These are phyloP conservation scores for Tauraco erythrolophus DNA, from an alignment of 2,113 vertebrate species.

Conservation along the genomic window DNA sequence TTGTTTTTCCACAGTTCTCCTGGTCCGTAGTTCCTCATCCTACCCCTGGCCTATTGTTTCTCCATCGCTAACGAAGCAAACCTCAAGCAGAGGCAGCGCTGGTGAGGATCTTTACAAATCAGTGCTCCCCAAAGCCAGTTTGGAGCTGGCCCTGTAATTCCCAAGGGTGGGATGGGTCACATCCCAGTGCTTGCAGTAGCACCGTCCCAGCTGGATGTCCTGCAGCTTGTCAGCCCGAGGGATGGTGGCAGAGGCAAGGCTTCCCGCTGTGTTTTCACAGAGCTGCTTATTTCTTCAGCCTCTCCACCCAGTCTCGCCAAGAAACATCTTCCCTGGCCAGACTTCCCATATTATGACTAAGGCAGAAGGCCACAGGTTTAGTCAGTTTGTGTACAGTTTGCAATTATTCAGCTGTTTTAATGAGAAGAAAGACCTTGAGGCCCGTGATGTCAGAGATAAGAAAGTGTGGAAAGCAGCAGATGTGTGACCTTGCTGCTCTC, in stretches of 20 bases:
- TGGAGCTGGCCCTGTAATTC: not conserved
- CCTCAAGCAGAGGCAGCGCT: not conserved
- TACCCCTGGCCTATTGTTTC: not conserved
- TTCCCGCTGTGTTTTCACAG: accelerated
- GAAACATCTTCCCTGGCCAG: slow-evolving; percentile 31
- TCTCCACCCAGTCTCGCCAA: not conserved
- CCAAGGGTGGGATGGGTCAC: not conserved
- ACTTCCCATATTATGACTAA: slow-evolving; percentile 87
- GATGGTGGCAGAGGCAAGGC: not conserved
- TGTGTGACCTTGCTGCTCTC: slow-evolving; percentile 71
- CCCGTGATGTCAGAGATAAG: slow-evolving; percentile 84
- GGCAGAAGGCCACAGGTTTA: slow-evolving; percentile 83
- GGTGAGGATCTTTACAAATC: not conserved
- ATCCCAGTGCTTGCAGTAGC: not conserved
- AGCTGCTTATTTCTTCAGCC: not conserved
- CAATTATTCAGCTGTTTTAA: slow-evolving; percentile 86
- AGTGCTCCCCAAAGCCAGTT: not conserved
- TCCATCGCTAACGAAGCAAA: not conserved
- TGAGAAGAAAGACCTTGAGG: slow-evolving; percentile 82
- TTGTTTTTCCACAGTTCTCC: not conserved
- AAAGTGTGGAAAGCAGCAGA: slow-evolving; percentile 75
- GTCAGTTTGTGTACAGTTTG: slow-evolving; percentile 82
- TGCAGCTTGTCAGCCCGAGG: not conserved
- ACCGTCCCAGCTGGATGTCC: not conserved
- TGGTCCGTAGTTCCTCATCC: not conserved